Percentiles rank a stretch among this genome's conserved stretches.
phyloP scores from a whole-genome alignment of 2,888 invertebrate genomes.

The Yponomeuta malinellus region DNA sequence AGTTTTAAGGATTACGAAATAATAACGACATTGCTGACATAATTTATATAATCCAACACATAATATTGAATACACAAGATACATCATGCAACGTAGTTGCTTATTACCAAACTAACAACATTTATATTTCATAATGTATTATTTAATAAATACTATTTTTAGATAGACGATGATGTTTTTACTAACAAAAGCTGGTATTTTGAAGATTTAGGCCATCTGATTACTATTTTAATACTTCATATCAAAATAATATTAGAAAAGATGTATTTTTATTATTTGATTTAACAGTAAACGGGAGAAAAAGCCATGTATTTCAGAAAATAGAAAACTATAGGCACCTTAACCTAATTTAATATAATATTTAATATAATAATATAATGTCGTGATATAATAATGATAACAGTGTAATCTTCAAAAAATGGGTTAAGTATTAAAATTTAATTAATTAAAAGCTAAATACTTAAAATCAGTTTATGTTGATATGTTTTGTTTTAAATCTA shows the following conservation, averaged over 20 bases:
- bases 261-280: constrained; percentile 49
- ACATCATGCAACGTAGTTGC: constrained; percentile 42
- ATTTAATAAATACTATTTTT: constrained; percentile 8
- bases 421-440: constrained; percentile 29
- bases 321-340: constrained; percentile 50
- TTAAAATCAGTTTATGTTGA: constrained; percentile 32
- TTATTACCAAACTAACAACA: constrained; percentile 37
- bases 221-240: not conserved
- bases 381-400: constrained; percentile 8
- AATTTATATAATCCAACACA: constrained; percentile 69
- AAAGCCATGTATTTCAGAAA: constrained; percentile 56
- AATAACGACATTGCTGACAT: constrained; percentile 56
- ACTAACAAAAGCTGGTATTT: constrained; percentile 21
- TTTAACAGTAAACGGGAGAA: constrained; percentile 55
- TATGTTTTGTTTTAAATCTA: constrained; percentile 49
- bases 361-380: constrained; percentile 9
- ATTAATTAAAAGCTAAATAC: constrained; percentile 13
- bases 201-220: constrained; percentile 46
- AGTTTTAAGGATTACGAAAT: constrained; percentile 16
- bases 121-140: constrained; percentile 19
- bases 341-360: constrained; percentile 35
- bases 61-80: constrained; percentile 53
- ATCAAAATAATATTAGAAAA: constrained; percentile 34
- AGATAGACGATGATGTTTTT: constrained; percentile 14
- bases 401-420: constrained; percentile 24